Conservation (phyloP, 2,888 invertebrate species). For the Plebejus anna region DNA sequence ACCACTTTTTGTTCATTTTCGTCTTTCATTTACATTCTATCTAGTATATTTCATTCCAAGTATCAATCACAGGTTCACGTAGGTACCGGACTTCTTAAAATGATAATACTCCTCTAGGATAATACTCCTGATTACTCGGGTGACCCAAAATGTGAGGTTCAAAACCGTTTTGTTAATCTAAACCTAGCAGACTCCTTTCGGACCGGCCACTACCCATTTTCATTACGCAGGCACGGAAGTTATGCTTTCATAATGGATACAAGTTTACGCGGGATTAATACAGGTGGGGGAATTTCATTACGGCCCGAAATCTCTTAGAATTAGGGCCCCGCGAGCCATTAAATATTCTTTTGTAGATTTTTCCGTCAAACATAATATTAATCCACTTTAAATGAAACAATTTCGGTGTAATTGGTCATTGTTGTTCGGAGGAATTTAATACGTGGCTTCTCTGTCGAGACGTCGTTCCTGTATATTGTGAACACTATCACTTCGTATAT, state of each 20-base stretch:
- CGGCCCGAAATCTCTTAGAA: conserved; percentile 41
- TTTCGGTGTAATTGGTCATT: conserved; percentile 33
- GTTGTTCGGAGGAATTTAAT: neutral
- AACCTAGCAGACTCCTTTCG: conserved; percentile 22
- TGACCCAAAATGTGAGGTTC: neutral
- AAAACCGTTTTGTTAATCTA: conserved; percentile 9
- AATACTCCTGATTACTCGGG: neutral
- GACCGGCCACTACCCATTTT: conserved; percentile 25
- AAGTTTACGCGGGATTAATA: conserved; percentile 27
- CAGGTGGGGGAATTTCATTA: conserved; percentile 48
- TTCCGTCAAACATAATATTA: conserved; percentile 21
- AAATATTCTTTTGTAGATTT: conserved; percentile 29
- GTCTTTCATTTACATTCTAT: too few relatives aligned
- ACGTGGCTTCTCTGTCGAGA: neutral
- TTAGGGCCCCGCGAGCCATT: conserved; percentile 34
- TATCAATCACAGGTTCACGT: too few relatives aligned
- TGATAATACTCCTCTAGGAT: neutral
- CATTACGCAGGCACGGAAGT: conserved; percentile 28
- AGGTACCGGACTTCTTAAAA: too few relatives aligned
- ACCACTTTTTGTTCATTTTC: too few relatives aligned
- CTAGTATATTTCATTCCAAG: too few relatives aligned
- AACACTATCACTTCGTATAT: neutral
- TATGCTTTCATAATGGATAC: conserved; percentile 28
- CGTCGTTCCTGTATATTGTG: neutral
- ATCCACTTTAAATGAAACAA: conserved; percentile 26